phyloP scores from a whole-genome alignment of 2,797 vertebrate species.

The Loris lydekkerianus region DNA sequence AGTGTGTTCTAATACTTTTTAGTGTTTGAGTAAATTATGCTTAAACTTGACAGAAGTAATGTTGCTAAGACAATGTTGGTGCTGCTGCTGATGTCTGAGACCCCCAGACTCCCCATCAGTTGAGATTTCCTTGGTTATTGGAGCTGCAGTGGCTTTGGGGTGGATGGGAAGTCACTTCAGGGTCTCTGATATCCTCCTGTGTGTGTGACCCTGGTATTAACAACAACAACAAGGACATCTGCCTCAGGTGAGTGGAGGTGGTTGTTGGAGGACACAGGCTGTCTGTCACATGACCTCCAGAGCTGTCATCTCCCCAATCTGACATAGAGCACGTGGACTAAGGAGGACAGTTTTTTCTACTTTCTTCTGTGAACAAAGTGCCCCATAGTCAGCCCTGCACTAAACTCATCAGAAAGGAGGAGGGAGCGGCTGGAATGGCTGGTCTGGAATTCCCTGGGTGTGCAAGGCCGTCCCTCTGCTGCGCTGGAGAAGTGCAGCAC shows the following conservation, averaged over 20 bases:
- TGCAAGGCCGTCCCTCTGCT: background rate
- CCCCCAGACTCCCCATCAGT: background rate
- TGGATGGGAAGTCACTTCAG: background rate
- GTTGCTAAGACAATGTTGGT: background rate
- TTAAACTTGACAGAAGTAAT: constrained; percentile 80
- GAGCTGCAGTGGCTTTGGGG: background rate
- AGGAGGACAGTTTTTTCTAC: background rate
- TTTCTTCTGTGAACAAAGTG: background rate
- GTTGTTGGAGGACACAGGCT: background rate
- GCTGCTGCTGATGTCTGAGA: background rate
- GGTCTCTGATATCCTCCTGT: background rate
- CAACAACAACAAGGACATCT: no score
- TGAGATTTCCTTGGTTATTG: background rate
- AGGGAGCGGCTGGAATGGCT: background rate
- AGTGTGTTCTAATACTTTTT: constrained; percentile 78
- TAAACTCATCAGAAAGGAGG: rapidly evolving
- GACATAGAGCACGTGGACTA: rapidly evolving
- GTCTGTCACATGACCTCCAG: rapidly evolving
- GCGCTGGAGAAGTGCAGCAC: rapidly evolving
- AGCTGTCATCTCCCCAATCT: rapidly evolving
- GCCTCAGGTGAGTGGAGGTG: background rate
- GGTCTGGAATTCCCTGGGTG: rapidly evolving
- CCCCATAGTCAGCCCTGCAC: rapidly evolving
- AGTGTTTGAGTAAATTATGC: background rate
- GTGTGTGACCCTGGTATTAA: background rate